Base-by-base conservation (phyloP, 2,113 vertebrate species). In the Perca schrenkii region DNA sequence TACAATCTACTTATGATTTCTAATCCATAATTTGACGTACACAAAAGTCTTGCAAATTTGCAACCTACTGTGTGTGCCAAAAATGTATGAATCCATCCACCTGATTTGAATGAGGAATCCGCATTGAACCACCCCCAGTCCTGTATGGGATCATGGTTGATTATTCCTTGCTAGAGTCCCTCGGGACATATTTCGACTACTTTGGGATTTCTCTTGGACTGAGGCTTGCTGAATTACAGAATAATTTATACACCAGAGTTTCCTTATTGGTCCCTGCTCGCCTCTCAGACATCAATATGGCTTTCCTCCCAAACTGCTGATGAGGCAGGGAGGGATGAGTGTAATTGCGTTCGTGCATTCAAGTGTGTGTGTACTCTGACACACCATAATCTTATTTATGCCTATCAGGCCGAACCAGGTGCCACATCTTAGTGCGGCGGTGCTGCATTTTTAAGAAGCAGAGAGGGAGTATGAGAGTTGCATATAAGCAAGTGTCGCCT, bases 241-340 rank as follows among this genome's bases (percentile, higher is more conserved):
- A 77, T 91, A 57, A 89, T 92, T 89, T 86, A 92, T 88, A 72
- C 83, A 61, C 64, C 74, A 17, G 22, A 52, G 68, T 58, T 65
- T 69, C 60, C 66, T 79, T 79, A 84, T 91, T 88, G 85, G 81
- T 81, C 58, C 49, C 71, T 43, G 31, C 80, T 68, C 53, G 17
- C 70, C 88, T 80, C 77, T 57, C n/a, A 21, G 74, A 87, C 68
- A 68, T 92, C 82, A 67, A 81, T 89, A 66, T 78, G 61, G 50
- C 63, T 82, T 86, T 88, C 74, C 74, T 81, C 66, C 6, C 71
- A 86, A 91, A 79, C 49, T 88, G 91, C 92, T 93, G 89, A 94
- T 75, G 36, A 49, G 56, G 92, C 90, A 71, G 43, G 52, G 49
- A 46, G 50, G 8, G 34, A 50, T 73, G 57, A 68, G 58, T 77